Evolutionary conservation across 30 jellyfish, hydroid and myxozoan species (phyloP).

Genomic region (Turritopsis dohrnii): DNA sequence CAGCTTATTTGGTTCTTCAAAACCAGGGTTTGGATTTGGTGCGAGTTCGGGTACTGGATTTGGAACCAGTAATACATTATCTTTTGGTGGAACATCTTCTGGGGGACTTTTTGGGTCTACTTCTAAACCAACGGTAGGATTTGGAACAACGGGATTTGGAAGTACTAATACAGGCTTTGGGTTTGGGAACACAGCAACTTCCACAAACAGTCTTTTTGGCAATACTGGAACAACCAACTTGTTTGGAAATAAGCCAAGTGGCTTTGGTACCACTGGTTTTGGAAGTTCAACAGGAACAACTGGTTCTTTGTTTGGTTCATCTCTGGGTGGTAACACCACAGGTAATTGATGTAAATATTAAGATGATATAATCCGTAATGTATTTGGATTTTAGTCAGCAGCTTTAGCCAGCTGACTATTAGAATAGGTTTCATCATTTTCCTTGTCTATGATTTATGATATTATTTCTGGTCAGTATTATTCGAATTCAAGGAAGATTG

Average conservation of each 20-base stretch:
- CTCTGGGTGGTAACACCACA: slow-evolving; percentile 44
- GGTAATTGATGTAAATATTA: slow-evolving; percentile 1
- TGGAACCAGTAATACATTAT: slow-evolving; percentile 32
- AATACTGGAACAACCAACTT: slow-evolving; percentile 53
- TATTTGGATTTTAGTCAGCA: too few relatives aligned
- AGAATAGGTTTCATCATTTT: too few relatives aligned
- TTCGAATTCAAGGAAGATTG: too few relatives aligned
- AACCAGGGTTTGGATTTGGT: slow-evolving; percentile 20
- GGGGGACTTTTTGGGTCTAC: slow-evolving; percentile 83
- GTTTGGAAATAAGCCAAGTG: slow-evolving; percentile 68
- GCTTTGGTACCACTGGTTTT: slow-evolving; percentile 66
- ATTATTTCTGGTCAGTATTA: too few relatives aligned
- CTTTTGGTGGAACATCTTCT: slow-evolving; percentile 17
- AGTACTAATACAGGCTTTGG: slow-evolving; percentile 40
- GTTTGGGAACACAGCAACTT: slow-evolving; percentile 49
- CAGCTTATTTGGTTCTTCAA: slow-evolving; percentile 4
- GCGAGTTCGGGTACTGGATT: slow-evolving; percentile 18
- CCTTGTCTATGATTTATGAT: too few relatives aligned
- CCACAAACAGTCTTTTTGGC: slow-evolving; percentile 57
- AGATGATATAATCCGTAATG: background rate
- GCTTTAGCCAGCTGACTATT: too few relatives aligned
- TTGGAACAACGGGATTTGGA: slow-evolving; percentile 63
- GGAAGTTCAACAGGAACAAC: slow-evolving; percentile 58
- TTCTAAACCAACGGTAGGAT: slow-evolving; percentile 58
- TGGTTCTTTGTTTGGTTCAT: slow-evolving; percentile 51